A percentile compares a stretch with the other conserved stretches of the same genome.
These are phyloP conservation scores for Callimorpha dominula DNA, from an alignment of 2,888 invertebrate species.

Conservation along the genomic window DNA sequence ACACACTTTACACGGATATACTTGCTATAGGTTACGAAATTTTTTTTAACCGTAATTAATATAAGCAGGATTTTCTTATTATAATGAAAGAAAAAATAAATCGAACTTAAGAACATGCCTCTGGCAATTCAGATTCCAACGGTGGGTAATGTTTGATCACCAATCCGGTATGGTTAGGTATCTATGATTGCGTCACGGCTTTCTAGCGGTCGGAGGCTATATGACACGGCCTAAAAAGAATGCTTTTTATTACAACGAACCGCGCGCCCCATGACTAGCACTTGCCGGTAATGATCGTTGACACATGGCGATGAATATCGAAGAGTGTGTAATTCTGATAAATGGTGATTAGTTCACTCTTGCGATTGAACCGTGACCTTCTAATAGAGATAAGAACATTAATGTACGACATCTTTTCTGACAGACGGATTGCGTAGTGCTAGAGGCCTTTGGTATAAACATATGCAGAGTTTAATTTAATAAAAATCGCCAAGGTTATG, in stretches of 20 bases:
- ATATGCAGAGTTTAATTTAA: background rate
- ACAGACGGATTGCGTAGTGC: background rate
- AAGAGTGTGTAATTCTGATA: constrained; percentile 54
- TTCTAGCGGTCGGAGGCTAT: constrained; percentile 62
- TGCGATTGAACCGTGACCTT: constrained; percentile 42
- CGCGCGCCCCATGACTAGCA: constrained; percentile 45
- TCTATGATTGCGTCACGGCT: constrained; percentile 68
- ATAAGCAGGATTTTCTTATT: background rate
- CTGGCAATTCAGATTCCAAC: constrained; percentile 33
- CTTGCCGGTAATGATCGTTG: constrained; percentile 57
- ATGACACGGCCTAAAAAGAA: constrained; percentile 62
- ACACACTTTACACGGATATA: too few species aligned
- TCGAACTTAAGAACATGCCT: background rate
- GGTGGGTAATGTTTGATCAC: constrained; percentile 53
- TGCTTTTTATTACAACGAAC: constrained; percentile 66
- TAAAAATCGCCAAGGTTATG: background rate
- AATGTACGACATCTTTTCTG: background rate
- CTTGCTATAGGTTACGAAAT: too few species aligned
- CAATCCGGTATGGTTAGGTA: constrained; percentile 47
- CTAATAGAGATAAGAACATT: constrained; percentile 13
- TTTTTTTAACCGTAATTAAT: background rate
- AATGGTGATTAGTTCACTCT: constrained; percentile 43
- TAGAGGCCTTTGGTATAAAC: background rate
- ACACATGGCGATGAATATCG: constrained; percentile 48
- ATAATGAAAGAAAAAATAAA: background rate